Percentiles rank a stretch among this genome's conserved stretches.
These are phyloP conservation scores for Papilio gigon DNA, from an alignment of 2,888 invertebrate species.

Conservation along the genomic window DNA sequence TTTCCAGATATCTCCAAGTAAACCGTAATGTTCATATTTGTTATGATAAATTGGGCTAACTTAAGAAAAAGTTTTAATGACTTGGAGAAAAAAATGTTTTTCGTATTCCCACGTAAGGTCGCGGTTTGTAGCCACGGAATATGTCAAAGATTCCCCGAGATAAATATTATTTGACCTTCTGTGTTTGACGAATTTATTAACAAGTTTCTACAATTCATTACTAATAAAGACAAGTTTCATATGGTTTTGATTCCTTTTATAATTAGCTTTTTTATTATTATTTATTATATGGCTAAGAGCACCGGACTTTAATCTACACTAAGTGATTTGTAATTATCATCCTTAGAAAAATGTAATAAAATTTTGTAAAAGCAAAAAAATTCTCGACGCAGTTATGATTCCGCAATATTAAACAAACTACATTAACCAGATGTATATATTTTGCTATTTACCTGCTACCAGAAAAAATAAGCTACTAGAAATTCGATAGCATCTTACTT, in stretches of 20 bases:
- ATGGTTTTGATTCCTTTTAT: too few relatives aligned
- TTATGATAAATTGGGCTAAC: slow-evolving; percentile 23
- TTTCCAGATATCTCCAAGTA: slow-evolving; percentile 1
- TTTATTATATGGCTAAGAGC: too few relatives aligned
- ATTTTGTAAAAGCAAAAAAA: too few relatives aligned
- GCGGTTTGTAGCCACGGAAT: slow-evolving; percentile 5
- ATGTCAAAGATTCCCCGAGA: slow-evolving; percentile 16
- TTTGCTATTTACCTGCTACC: not conserved
- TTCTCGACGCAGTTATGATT: too few relatives aligned
- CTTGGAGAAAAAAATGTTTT: slow-evolving; percentile 19
- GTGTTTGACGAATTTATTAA: slow-evolving; percentile 12
- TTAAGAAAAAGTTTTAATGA: slow-evolving; percentile 28
- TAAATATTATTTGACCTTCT: slow-evolving; percentile 15
- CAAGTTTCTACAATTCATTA: not conserved
- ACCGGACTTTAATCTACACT: too few relatives aligned
- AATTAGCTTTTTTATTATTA: too few relatives aligned
- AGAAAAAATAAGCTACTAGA: not conserved
- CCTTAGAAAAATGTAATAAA: too few relatives aligned
- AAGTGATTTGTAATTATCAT: too few relatives aligned
- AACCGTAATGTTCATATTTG: slow-evolving; percentile 11
- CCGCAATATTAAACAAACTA: too few relatives aligned
- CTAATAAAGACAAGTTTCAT: too few relatives aligned
- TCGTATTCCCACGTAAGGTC: slow-evolving; percentile 13
- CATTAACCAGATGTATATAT: too few relatives aligned
- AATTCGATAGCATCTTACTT: too few relatives aligned